phyloP scores from a whole-genome alignment of 2,113 vertebrate genomes.

The Barnardius zonarius region DNA sequence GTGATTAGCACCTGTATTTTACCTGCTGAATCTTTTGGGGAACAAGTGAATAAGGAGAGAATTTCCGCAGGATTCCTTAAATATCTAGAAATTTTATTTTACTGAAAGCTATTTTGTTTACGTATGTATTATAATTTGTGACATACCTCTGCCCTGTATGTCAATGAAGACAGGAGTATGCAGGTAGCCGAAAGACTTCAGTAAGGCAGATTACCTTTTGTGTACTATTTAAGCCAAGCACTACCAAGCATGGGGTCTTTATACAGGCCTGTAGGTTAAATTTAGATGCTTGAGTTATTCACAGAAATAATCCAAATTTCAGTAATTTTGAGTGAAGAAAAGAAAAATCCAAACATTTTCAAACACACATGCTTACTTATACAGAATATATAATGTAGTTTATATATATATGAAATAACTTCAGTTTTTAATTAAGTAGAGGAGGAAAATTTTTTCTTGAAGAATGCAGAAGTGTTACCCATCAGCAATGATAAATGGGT shows the following conservation, averaged over 20 bases:
- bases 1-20: neutral
- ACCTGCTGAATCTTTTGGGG: neutral
- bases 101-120: neutral
- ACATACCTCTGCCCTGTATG: neutral
- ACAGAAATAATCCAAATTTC: neutral
- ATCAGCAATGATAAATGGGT: neutral
- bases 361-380: neutral
- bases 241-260: neutral
- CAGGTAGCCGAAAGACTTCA: neutral
- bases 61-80: neutral
- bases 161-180: neutral
- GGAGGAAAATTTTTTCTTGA: neutral
- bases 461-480: neutral
- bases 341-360: neutral
- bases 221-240: neutral
- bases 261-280: neutral
- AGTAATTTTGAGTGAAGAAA: neutral
- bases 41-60: neutral
- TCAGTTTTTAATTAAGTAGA: neutral
- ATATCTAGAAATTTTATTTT: neutral
- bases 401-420: neutral
- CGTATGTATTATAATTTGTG: neutral
- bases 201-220: neutral
- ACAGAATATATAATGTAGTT: neutral
- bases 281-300: neutral